Evolutionary conservation across 2,113 vertebrate genomes (phyloP).

Genomic region (Corvus cornix): DNA sequence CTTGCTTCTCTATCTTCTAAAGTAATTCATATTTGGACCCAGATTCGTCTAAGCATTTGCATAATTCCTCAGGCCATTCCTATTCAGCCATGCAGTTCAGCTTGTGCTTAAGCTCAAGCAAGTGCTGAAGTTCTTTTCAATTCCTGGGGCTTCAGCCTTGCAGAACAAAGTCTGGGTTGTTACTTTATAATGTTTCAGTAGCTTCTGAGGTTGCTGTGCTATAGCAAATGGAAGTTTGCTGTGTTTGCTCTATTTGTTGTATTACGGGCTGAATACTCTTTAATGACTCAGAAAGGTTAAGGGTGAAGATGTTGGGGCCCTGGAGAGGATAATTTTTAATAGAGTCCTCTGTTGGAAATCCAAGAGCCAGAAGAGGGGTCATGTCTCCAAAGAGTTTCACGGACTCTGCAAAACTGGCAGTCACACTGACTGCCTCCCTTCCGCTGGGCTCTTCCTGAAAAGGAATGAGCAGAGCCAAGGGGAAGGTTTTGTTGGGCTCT

Average conservation of each 20-base stretch:
- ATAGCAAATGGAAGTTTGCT: neutral
- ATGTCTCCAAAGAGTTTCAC: neutral
- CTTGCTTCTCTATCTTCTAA: constrained; percentile 46
- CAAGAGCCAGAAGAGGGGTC: neutral
- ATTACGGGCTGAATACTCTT: neutral
- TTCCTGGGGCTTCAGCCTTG: neutral
- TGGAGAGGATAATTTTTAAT: constrained; percentile 3
- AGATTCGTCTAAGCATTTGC: constrained; percentile 39
- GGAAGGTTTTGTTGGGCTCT: constrained; percentile 9
- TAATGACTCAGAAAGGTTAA: constrained; percentile 15
- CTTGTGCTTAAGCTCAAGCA: constrained; percentile 17
- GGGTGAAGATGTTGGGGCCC: neutral
- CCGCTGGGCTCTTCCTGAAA: neutral
- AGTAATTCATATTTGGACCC: constrained; percentile 31
- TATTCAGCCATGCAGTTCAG: constrained; percentile 36
- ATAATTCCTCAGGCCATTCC: constrained; percentile 56
- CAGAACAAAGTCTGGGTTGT: neutral
- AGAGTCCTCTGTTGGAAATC: constrained; percentile 10
- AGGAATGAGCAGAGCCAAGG: neutral
- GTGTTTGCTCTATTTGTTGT: neutral
- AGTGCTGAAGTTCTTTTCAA: constrained; percentile 17
- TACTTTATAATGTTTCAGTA: neutral
- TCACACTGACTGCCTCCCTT: constrained; percentile 19
- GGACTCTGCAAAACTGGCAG: constrained; percentile 28
- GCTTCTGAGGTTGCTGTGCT: neutral